Conservation (phyloP, 2,113 vertebrate genomes). For the Caloenas nicobarica region DNA sequence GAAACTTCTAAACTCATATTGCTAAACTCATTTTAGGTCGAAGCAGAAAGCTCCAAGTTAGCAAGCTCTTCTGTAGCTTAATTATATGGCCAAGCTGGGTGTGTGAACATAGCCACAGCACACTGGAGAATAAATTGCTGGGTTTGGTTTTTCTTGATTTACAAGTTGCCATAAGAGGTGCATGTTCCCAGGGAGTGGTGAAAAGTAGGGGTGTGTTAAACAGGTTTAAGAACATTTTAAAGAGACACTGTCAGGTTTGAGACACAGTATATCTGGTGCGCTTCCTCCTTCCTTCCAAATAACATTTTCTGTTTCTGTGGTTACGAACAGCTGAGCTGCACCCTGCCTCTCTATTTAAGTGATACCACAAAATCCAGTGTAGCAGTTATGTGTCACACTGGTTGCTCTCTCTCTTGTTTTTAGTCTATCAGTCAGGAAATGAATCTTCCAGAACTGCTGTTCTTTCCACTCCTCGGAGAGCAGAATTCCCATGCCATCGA, state of each 20-base stretch:
- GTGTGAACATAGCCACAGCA: conserved; percentile 42
- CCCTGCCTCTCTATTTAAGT: neutral
- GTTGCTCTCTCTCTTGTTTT: neutral
- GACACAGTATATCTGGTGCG: neutral
- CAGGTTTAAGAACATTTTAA: conserved; percentile 60
- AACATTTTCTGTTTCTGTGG: conserved; percentile 44
- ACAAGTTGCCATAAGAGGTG: conserved; percentile 48
- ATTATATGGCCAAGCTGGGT: conserved; percentile 33
- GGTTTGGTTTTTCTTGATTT: conserved; percentile 67
- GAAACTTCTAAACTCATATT: neutral
- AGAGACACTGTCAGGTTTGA: conserved; percentile 49
- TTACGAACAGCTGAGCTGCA: conserved; percentile 3
- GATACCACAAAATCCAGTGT: conserved; percentile 1
- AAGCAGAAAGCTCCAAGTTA: neutral
- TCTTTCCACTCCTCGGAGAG: neutral
- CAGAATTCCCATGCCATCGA: neutral
- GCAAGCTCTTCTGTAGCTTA: neutral
- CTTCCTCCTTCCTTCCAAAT: conserved; percentile 19
- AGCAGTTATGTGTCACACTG: neutral
- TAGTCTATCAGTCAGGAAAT: neutral
- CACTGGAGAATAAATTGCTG: conserved; percentile 46
- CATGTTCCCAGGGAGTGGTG: conserved; percentile 52
- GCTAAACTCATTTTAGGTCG: neutral
- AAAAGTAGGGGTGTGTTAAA: conserved; percentile 57
- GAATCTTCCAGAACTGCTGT: neutral